Percentiles rank a stretch among this genome's conserved stretches.
Conservation (phyloP, 2,113 vertebrate genomes). For the Microtus richardsoni region DNA sequence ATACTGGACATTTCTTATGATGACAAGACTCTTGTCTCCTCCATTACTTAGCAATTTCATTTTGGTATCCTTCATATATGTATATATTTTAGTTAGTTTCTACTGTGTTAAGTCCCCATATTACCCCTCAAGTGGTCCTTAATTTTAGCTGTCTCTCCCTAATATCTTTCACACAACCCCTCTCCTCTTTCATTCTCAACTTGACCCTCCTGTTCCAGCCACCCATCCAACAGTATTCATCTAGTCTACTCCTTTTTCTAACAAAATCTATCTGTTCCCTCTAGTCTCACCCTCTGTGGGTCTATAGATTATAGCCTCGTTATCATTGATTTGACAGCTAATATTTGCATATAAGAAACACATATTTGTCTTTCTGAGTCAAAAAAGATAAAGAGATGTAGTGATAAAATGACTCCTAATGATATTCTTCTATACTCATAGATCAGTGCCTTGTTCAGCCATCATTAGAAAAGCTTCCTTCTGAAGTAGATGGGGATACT, state of each 20-base stretch:
- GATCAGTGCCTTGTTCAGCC: neutral
- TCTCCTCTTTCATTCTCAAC: neutral
- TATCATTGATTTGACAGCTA: neutral
- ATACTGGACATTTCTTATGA: neutral
- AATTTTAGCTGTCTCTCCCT: neutral
- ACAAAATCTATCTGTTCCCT: neutral
- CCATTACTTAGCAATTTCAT: neutral
- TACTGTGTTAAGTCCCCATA: neutral
- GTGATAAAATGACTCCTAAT: neutral
- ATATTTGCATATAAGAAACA: neutral
- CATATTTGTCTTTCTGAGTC: neutral
- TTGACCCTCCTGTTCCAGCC: neutral
- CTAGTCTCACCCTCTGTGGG: neutral
- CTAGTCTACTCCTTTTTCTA: neutral
- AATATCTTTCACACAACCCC: neutral
- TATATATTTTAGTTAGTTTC: neutral
- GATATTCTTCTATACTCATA: neutral
- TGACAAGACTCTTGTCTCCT: neutral
- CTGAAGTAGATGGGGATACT: neutral
- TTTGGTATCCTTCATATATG: neutral
- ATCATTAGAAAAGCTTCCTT: neutral
- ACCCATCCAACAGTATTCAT: neutral
- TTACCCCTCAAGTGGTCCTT: neutral
- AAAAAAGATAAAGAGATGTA: neutral
- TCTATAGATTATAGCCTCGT: neutral